Percentiles rank a stretch among this genome's conserved stretches.
Evolutionary conservation across 2,797 vertebrate genomes (phyloP).

Genomic region (Rallus crepitans): DNA sequence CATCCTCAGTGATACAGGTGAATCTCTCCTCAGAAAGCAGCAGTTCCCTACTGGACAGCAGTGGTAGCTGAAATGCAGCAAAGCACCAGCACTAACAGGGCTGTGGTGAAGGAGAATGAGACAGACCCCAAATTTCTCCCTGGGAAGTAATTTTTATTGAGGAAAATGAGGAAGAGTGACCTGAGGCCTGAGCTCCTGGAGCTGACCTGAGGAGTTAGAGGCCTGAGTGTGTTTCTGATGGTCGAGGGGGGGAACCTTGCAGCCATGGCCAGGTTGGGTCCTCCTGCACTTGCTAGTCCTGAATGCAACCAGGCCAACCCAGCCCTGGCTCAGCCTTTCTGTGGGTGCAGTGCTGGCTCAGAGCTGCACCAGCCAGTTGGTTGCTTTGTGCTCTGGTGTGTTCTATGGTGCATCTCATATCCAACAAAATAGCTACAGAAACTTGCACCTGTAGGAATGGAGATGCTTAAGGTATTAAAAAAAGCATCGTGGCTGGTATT

Average conservation of each 20-base stretch:
- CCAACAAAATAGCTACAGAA: neutral
- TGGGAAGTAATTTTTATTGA: neutral
- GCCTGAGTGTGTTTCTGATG: neutral
- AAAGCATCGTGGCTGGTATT: neutral
- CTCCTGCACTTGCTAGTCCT: fast-evolving
- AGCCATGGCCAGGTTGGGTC: neutral
- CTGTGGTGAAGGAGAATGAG: neutral
- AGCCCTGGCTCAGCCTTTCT: neutral
- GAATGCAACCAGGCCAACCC: neutral
- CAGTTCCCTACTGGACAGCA: neutral
- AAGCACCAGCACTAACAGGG: neutral
- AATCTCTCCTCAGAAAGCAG: neutral
- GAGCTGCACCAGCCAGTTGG: neutral
- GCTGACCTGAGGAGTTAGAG: neutral
- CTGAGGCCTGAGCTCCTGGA: neutral
- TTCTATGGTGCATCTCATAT: neutral
- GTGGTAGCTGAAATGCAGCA: neutral
- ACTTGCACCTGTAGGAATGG: neutral
- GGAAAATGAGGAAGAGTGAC: neutral
- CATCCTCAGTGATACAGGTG: neutral
- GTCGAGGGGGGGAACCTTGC: fast-evolving
- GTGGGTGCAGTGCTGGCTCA: neutral
- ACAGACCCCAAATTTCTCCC: neutral
- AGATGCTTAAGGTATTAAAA: neutral
- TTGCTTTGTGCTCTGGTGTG: neutral